Evolutionary conservation across 2,888 invertebrate species (phyloP).

Genomic region (Rutpela maculata): DNA sequence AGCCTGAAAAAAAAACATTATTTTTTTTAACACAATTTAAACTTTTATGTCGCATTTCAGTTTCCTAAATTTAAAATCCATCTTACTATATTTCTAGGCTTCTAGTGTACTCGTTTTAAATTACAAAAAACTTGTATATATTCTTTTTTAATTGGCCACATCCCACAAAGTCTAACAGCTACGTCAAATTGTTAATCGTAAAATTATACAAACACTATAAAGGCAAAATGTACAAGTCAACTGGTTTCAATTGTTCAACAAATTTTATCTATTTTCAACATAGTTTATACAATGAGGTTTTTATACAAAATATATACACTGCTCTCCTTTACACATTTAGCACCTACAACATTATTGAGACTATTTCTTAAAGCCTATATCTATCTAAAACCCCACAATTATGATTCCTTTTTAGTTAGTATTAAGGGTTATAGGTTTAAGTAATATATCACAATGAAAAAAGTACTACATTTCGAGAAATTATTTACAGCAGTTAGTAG

Average conservation of each 20-base stretch:
- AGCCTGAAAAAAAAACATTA: constrained; percentile 78
- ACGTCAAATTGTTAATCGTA: not conserved
- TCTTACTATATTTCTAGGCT: not conserved
- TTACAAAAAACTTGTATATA: not conserved
- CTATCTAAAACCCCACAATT: too few species aligned
- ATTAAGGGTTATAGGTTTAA: too few species aligned
- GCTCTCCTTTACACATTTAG: not conserved
- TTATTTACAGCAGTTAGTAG: too few species aligned
- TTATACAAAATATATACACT: not conserved
- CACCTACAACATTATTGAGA: too few species aligned
- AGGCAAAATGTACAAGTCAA: not conserved
- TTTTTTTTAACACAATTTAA: not conserved
- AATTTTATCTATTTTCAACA: not conserved
- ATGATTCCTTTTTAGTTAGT: too few species aligned
- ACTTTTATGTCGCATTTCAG: not conserved
- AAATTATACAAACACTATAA: not conserved
- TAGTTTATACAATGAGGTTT: not conserved
- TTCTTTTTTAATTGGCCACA: not conserved
- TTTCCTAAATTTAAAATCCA: not conserved
- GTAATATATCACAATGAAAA: too few species aligned
- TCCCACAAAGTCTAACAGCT: not conserved
- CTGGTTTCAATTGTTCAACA: not conserved
- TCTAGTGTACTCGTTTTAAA: not conserved
- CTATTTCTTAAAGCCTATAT: too few species aligned
- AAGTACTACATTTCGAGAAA: too few species aligned